These are phyloP conservation scores for Ictalurus punctatus DNA, from an alignment of 2,113 vertebrate species.

Conservation along the genomic window DNA sequence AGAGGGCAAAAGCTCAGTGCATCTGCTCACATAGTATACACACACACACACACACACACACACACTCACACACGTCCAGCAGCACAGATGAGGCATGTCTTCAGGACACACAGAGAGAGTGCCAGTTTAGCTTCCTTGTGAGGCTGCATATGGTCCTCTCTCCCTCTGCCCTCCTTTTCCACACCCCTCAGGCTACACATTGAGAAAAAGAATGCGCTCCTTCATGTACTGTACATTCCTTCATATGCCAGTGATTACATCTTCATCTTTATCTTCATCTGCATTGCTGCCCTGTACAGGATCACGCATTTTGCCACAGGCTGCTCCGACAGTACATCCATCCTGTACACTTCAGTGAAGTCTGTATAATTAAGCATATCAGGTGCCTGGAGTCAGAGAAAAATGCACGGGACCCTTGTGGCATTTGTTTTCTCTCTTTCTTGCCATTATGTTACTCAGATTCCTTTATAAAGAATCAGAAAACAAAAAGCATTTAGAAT, in stretches of 20 bases:
- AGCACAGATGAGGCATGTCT: slow-evolving; percentile 52
- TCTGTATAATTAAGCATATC: background rate
- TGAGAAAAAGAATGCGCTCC: background rate
- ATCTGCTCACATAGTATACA: slow-evolving; percentile 30
- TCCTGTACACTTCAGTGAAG: background rate
- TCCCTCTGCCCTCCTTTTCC: slow-evolving; percentile 4
- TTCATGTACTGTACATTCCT: background rate
- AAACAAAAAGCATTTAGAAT: background rate
- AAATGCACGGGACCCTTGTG: background rate
- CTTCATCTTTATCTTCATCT: slow-evolving; percentile 18
- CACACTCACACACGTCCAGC: slow-evolving; percentile 29
- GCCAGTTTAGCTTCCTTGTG: slow-evolving; percentile 43
- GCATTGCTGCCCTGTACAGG: background rate
- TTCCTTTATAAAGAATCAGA: background rate
- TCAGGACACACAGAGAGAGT: slow-evolving; percentile 39
- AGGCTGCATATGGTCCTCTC: slow-evolving; percentile 49
- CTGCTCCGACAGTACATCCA: background rate
- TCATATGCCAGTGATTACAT: slow-evolving; percentile 42
- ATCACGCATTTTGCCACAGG: background rate
- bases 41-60: slow-evolving; percentile 2
- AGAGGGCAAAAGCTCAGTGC: slow-evolving; percentile 20
- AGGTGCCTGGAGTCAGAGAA: background rate
- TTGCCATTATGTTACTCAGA: no score
- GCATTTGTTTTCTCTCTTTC: background rate
- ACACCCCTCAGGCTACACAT: slow-evolving; percentile 44